A percentile compares a stretch with the other conserved stretches of the same genome.
Conservation (phyloP, 2,797 vertebrate species). For the Tokudaia tokunoshimensis region DNA sequence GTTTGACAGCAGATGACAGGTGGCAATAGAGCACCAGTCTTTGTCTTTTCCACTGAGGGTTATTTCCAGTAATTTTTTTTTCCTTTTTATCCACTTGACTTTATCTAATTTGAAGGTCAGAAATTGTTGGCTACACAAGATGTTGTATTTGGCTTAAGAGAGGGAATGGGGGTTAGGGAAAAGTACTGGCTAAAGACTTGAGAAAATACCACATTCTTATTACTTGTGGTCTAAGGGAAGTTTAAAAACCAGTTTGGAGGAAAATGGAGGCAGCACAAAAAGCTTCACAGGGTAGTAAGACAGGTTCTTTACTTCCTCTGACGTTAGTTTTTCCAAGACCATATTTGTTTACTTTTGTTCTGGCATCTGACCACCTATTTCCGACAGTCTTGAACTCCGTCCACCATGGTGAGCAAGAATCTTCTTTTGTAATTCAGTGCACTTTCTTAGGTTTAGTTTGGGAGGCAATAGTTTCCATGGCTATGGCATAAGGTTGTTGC, state of each 20-base stretch:
- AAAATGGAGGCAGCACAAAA: conserved; percentile 50
- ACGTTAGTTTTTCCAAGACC: conserved; percentile 51
- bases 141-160: neutral
- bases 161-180: neutral
- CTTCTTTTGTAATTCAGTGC: neutral
- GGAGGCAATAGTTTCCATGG: neutral
- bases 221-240: conserved; percentile 41
- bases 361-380: conserved; percentile 2
- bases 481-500: neutral
- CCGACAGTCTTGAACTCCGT: conserved; percentile 16
- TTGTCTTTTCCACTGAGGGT: conserved; percentile 54
- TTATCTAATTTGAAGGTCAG: conserved; percentile 61
- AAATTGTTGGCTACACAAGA: conserved; percentile 12
- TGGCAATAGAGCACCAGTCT: neutral
- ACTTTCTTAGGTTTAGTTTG: neutral
- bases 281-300: conserved; percentile 39
- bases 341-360: conserved; percentile 1
- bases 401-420: neutral
- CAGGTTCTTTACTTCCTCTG: conserved; percentile 52
- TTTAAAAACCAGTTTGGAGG: conserved; percentile 60
- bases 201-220: conserved; percentile 52
- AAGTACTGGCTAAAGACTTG: neutral
- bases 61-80: conserved; percentile 65
- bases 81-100: conserved; percentile 53
- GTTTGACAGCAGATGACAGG: conserved; percentile 30